Evolutionary conservation across 2,113 vertebrate species (phyloP), one percentile per base, ranked within the genome.

Genomic region (Seriola dumerili): DNA sequence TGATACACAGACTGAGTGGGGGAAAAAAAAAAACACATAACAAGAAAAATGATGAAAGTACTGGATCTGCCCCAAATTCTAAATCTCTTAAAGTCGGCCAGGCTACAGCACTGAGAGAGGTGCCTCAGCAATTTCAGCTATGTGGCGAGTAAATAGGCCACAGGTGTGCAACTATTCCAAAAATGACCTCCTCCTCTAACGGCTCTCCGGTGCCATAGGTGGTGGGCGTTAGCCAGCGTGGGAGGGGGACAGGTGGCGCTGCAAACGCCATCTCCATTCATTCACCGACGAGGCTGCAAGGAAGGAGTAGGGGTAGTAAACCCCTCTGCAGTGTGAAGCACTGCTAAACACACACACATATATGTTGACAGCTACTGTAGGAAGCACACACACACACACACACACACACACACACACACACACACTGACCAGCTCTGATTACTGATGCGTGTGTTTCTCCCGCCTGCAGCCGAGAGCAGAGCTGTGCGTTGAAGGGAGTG

Each of bases 271-370:
- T 93, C 89, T 92, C 91, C 90, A 93, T 95, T 95, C 90, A 94
- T 95, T 95, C 94, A 95, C 90, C 90, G 78, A 94, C 94, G 38
- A 84, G 92, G 94, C 93, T 95, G 93, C 88, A 63, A 67, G 44
- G 61, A 81, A 52, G 44, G 64, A 42, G 48, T 59, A 34, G 75
- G 64, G 48, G 48, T 63, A 34, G 75, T 12, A 89, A 79, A 73
- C 77, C 65, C 78, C 72, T 90, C 85, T 83, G 88, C 89, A 90
- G 83, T 83, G 85, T 50, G 72, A 81, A 32, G 32, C 79, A 72
- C 68, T 50, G 46, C 72, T 50, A 65, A 16, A 80, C 63, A 52
- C 70, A 76, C 74, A 78, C 74, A 78, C 80, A 69, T 62, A 77
- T 7, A 85, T 85, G 76, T 44, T 63, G 73, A 82, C 68, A 81